Percentiles rank a stretch among this genome's conserved stretches.
Conservation (phyloP, 2,888 invertebrate genomes). For the Acanthosepion lycidas region DNA sequence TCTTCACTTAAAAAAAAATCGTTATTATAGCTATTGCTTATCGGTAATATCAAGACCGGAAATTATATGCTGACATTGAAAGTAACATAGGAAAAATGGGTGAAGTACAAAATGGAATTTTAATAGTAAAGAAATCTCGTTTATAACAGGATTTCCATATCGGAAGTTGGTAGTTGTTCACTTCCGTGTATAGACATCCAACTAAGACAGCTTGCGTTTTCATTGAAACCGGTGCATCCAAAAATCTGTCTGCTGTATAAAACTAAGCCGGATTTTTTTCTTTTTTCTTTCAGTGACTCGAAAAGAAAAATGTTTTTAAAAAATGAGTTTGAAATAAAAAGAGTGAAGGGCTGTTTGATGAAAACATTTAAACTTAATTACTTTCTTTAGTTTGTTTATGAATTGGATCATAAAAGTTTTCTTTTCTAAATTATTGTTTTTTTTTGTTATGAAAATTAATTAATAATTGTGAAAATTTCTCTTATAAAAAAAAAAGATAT, state of each 20-base stretch:
- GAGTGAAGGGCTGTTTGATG: no score
- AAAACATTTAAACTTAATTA: no score
- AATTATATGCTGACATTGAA: no score
- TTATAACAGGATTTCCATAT: background rate
- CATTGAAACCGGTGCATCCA: background rate
- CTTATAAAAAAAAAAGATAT: no score
- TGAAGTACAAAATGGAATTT: background rate
- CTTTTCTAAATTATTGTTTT: no score
- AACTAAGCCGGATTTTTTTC: background rate
- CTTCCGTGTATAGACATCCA: background rate
- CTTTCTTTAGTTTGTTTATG: no score
- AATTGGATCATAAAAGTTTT: no score
- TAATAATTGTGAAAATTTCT: no score
- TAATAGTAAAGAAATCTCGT: background rate
- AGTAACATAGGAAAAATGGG: no score
- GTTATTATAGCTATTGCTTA: background rate
- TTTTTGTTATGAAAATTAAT: no score
- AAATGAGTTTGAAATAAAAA: no score
- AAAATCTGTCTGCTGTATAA: background rate
- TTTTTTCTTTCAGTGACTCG: background rate
- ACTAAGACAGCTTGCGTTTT: background rate
- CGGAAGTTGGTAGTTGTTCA: constrained; percentile 33
- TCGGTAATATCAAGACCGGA: background rate
- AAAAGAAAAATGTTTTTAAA: no score
- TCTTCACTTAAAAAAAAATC: background rate